Percentiles rank a stretch among this genome's conserved stretches.
phyloP scores from a whole-genome alignment of 2,888 invertebrate genomes.

The Fragum sueziense region DNA sequence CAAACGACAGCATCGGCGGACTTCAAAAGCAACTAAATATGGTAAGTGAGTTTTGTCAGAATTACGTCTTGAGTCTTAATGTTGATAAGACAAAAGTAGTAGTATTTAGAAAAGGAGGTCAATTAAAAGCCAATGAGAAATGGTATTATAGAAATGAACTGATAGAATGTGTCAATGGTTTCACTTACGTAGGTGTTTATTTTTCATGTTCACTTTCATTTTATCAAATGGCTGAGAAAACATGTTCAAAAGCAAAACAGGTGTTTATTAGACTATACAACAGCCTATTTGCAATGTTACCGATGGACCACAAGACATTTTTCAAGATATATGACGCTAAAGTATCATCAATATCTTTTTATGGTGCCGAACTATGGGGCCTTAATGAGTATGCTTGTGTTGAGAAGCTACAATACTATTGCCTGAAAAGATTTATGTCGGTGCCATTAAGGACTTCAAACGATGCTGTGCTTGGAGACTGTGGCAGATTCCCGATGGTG shows the following conservation, averaged over 20 bases:
- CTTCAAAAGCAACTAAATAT: neutral
- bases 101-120: slow-evolving; percentile 33
- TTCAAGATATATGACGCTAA: slow-evolving; percentile 40
- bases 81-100: slow-evolving; percentile 25
- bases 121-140: slow-evolving; percentile 9
- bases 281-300: neutral
- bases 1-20: neutral
- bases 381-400: slow-evolving; percentile 6
- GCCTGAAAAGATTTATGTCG: slow-evolving; percentile 29
- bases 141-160: slow-evolving; percentile 2
- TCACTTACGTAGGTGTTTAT: slow-evolving; percentile 16
- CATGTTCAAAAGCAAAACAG: neutral
- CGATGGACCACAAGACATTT: neutral
- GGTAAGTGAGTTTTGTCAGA: neutral
- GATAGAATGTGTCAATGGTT: slow-evolving; percentile 14
- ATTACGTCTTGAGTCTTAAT: neutral
- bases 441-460: slow-evolving; percentile 12
- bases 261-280: neutral
- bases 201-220: neutral
- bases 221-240: neutral
- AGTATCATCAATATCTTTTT: slow-evolving; percentile 26
- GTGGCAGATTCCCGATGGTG: slow-evolving; percentile 18
- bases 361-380: slow-evolving; percentile 50
- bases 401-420: slow-evolving; percentile 30
- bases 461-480: slow-evolving; percentile 20